These are phyloP conservation scores for Pollenia amentaria DNA, from an alignment of 2,888 invertebrate genomes.

Conservation along the genomic window DNA sequence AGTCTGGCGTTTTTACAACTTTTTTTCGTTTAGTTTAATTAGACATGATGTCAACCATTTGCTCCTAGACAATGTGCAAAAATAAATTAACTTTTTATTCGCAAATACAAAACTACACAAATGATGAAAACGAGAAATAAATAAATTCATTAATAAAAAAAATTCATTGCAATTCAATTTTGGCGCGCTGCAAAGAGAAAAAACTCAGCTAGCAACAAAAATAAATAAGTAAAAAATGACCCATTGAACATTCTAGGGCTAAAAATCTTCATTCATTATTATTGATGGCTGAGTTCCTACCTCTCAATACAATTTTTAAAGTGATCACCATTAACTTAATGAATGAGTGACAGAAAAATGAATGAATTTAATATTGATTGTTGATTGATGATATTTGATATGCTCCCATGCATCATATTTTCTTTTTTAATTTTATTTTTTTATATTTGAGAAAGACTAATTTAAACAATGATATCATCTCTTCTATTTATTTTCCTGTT, in stretches of 20 bases:
- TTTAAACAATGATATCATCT: slow-evolving; percentile 57
- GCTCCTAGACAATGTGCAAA: slow-evolving; percentile 20
- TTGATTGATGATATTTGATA: slow-evolving; percentile 6
- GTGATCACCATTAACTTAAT: slow-evolving; percentile 31
- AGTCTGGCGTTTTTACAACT: slow-evolving; percentile 1
- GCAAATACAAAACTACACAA: not conserved
- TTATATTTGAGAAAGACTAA: slow-evolving; percentile 38
- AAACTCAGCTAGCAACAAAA: slow-evolving; percentile 10
- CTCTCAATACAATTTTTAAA: not conserved
- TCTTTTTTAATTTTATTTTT: slow-evolving; percentile 54
- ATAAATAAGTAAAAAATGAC: slow-evolving; percentile 2
- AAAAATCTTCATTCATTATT: slow-evolving; percentile 37
- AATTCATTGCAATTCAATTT: slow-evolving; percentile 42
- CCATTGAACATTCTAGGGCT: slow-evolving; percentile 3
- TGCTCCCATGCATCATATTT: slow-evolving; percentile 50
- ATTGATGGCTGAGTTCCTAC: slow-evolving; percentile 37
- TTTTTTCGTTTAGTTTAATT: slow-evolving; percentile 54
- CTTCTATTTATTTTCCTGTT: slow-evolving; percentile 2
- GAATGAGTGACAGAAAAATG: slow-evolving; percentile 30
- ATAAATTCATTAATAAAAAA: slow-evolving; percentile 64
- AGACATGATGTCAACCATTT: slow-evolving; percentile 64
- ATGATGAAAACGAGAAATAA: slow-evolving; percentile 28
- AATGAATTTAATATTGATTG: slow-evolving; percentile 52
- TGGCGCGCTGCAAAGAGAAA: slow-evolving; percentile 37
- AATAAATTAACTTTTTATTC: slow-evolving; percentile 28